Evolutionary conservation across 1,140 invertebrate genomes (phyloP).

Genomic region (Polyergus mexicanus): DNA sequence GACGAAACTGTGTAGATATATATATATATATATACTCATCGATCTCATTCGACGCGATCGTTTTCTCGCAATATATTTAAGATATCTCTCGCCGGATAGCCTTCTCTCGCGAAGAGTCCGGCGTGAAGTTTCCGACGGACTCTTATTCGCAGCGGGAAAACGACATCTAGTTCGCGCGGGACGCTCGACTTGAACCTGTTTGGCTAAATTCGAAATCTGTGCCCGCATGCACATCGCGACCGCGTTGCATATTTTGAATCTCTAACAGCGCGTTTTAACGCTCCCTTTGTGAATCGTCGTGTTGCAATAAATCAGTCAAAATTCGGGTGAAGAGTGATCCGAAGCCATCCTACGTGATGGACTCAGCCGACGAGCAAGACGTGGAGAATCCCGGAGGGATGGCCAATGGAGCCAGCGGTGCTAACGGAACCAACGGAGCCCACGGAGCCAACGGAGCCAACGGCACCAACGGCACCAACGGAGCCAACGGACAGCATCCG

Average conservation of each 20-base stretch:
- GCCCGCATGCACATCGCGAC: too few species aligned
- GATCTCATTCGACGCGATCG: background rate
- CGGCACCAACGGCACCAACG: background rate
- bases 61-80: background rate
- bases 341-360: constrained; percentile 94
- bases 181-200: background rate
- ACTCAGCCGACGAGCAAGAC: constrained; percentile 91
- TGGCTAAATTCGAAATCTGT: too few species aligned
- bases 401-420: background rate
- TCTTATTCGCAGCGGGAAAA: background rate
- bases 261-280: constrained; percentile 28
- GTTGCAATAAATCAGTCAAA: constrained; percentile 89
- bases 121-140: constrained; percentile 14
- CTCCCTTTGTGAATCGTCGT: constrained; percentile 54
- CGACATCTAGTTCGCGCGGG: too few species aligned
- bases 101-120: background rate
- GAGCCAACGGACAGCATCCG: constrained; percentile 11
- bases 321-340: constrained; percentile 97
- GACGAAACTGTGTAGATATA: constrained; percentile 36
- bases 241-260: too few species aligned
- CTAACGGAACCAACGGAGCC: background rate
- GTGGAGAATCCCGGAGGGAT: constrained; percentile 79
- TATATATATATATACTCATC: background rate
- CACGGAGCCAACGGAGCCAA: background rate
- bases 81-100: background rate